Evolutionary conservation across 2,888 invertebrate species (phyloP).

Genomic region (Drosophila cognata): DNA sequence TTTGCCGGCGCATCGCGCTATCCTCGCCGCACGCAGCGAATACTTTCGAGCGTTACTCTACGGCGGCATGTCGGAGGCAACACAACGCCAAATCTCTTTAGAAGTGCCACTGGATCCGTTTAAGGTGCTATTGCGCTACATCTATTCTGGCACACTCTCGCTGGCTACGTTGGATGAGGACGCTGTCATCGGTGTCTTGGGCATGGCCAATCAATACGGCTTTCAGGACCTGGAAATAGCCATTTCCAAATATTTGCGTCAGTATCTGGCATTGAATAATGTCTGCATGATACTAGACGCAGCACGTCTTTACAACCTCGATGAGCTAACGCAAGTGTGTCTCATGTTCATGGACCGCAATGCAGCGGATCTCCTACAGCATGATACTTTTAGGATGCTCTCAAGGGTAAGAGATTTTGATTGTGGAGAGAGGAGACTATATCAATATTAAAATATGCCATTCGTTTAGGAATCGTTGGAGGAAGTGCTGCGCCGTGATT

Average conservation of each 20-base stretch:
- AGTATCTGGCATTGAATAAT: slow-evolving; percentile 94
- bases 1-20: slow-evolving; percentile 87
- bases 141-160: slow-evolving; percentile 94
- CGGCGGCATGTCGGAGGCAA: slow-evolving; percentile 91
- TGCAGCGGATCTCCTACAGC: slow-evolving; percentile 92
- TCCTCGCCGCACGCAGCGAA: slow-evolving; percentile 97
- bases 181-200: slow-evolving; percentile 90
- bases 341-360: slow-evolving; percentile 95
- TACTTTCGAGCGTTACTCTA: slow-evolving; percentile 95
- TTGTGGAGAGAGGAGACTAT: neutral
- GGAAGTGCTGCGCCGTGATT: slow-evolving; percentile 94
- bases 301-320: slow-evolving; percentile 89
- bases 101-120: slow-evolving; percentile 94
- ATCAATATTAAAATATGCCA: neutral
- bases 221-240: slow-evolving; percentile 96
- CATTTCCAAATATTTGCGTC: slow-evolving; percentile 96
- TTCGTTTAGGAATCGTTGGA: slow-evolving; percentile 88
- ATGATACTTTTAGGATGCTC: slow-evolving; percentile 93
- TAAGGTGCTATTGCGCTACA: slow-evolving; percentile 95
- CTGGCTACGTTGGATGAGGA: slow-evolving; percentile 89
- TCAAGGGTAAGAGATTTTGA: slow-evolving; percentile 87
- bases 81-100: slow-evolving; percentile 92
- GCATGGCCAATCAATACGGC: slow-evolving; percentile 97
- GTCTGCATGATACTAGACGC: slow-evolving; percentile 98
- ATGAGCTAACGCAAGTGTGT: slow-evolving; percentile 91